phyloP scores from a whole-genome alignment of 2,113 vertebrate species.

The Ariopsis seemanni region DNA sequence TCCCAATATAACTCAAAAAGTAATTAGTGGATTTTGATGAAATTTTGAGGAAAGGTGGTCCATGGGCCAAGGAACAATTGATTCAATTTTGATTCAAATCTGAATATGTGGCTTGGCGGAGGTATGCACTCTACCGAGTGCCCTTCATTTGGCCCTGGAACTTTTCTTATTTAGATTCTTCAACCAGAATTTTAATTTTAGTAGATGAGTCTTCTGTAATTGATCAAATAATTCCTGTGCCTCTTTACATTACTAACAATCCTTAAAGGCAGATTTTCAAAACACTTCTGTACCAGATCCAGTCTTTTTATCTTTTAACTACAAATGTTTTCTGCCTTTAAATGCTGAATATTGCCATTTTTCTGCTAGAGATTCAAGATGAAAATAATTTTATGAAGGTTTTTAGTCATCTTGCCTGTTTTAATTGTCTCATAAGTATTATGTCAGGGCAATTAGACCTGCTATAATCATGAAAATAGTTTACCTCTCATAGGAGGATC shows the following conservation, averaged over 20 bases:
- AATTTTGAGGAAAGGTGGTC: no score
- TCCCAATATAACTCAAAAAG: no score
- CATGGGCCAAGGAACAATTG: no score
- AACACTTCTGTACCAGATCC: background rate
- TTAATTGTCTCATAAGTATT: background rate
- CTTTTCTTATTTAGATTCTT: background rate
- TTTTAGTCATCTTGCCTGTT: background rate
- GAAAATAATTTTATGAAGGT: background rate
- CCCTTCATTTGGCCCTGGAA: background rate
- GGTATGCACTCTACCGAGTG: no score
- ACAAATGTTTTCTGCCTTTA: background rate
- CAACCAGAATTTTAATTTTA: slow-evolving; percentile 38
- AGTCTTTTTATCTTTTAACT: background rate
- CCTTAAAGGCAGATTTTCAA: background rate
- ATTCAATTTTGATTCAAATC: no score
- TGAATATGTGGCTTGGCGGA: no score
- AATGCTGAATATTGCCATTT: background rate
- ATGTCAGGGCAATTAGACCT: background rate
- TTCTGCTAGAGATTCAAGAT: background rate
- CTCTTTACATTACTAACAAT: slow-evolving; percentile 6
- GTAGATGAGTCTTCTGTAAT: slow-evolving; percentile 3
- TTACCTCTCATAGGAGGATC: background rate
- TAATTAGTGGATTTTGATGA: no score
- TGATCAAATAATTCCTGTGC: slow-evolving; percentile 38
- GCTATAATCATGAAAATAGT: background rate